phyloP scores from a whole-genome alignment of 2,797 vertebrate genomes.

The Chiroxiphia lanceolata region DNA sequence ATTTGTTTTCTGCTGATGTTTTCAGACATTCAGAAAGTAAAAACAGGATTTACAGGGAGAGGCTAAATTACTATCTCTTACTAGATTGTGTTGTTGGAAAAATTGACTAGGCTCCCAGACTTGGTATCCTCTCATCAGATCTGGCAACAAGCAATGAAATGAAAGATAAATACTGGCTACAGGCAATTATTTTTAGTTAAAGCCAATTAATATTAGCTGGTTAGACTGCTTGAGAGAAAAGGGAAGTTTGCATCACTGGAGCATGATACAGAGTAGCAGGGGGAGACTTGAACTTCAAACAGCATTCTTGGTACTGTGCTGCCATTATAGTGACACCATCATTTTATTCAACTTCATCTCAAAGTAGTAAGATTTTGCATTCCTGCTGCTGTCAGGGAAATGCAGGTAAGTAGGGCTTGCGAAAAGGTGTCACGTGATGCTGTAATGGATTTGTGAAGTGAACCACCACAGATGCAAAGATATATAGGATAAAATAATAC shows the following conservation, averaged over 20 bases:
- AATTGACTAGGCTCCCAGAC: background rate
- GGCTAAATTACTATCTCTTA: constrained; percentile 26
- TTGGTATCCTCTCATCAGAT: background rate
- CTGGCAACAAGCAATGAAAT: constrained; percentile 6
- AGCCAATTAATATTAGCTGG: background rate
- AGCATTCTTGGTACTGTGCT: background rate
- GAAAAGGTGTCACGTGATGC: background rate
- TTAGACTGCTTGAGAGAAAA: constrained; percentile 3
- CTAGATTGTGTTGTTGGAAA: background rate
- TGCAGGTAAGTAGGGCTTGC: background rate
- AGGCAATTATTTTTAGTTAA: background rate
- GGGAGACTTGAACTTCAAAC: background rate
- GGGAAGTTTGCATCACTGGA: background rate
- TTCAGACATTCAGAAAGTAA: background rate
- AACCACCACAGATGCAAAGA: background rate
- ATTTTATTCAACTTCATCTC: background rate
- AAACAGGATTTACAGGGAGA: constrained; percentile 33
- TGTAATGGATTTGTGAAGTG: too few relatives aligned
- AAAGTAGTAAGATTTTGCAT: background rate
- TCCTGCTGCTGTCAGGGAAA: background rate
- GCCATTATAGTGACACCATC: background rate
- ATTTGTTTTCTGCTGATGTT: constrained; percentile 10
- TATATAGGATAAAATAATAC: background rate
- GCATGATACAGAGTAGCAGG: background rate
- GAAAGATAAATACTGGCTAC: constrained; percentile 11